phyloP scores from a whole-genome alignment of 2,888 invertebrate genomes.

The Temnothorax ravouxi region DNA sequence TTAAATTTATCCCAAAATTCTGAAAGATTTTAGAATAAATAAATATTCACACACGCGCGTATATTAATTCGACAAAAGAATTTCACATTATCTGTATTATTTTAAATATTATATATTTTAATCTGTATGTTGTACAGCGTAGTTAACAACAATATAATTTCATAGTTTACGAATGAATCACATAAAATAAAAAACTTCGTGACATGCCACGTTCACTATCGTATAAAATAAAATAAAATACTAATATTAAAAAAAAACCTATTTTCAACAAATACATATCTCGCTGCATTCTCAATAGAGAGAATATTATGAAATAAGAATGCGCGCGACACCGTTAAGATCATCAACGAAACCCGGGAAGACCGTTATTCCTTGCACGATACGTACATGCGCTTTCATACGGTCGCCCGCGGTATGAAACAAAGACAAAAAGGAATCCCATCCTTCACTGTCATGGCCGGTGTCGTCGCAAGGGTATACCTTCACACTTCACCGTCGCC shows the following conservation, averaged over 20 bases:
- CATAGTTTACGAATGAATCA: neutral
- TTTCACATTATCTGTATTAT: neutral
- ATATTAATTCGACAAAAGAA: neutral
- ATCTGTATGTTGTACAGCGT: neutral
- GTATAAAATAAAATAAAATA: neutral
- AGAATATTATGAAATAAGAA: conserved; percentile 10
- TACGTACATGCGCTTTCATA: conserved; percentile 52
- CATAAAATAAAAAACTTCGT: neutral
- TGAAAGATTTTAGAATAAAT: neutral
- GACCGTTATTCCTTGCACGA: conserved; percentile 43
- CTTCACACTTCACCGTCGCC: conserved; percentile 72
- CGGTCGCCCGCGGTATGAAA: conserved; percentile 37
- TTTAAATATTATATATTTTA: conserved; percentile 17
- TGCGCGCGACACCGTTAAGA: neutral
- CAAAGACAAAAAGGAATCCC: conserved; percentile 43
- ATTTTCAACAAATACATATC: neutral
- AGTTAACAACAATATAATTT: neutral
- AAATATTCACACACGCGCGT: conserved; percentile 12
- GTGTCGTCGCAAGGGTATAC: conserved; percentile 61
- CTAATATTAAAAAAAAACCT: neutral
- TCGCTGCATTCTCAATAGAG: neutral
- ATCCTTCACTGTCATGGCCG: conserved; percentile 72
- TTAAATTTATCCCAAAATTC: neutral
- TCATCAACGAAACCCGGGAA: conserved; percentile 3
- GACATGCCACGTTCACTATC: conserved; percentile 2